phyloP scores from a whole-genome alignment of 2,888 invertebrate genomes.

The Choreutis nemorana region DNA sequence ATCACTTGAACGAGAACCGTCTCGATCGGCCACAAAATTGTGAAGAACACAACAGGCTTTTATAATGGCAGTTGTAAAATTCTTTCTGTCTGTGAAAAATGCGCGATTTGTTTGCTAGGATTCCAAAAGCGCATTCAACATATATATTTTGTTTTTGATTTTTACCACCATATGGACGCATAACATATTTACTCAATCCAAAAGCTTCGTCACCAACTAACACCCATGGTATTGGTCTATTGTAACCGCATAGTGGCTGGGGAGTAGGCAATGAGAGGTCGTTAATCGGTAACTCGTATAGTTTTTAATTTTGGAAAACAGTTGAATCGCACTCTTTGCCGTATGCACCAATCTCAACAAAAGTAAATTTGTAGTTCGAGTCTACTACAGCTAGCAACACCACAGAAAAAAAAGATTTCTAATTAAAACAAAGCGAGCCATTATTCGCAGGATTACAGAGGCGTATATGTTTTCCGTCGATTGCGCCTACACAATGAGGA shows the following conservation, averaged over 20 bases:
- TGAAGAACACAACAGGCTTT: no score
- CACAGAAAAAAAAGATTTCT: constrained; percentile 14
- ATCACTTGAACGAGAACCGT: no score
- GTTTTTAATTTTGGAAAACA: constrained; percentile 15
- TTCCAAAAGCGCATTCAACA: constrained; percentile 14
- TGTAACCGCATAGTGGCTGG: constrained; percentile 2
- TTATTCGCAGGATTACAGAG: constrained; percentile 13
- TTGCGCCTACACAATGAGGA: constrained; percentile 15
- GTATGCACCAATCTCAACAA: constrained; percentile 16
- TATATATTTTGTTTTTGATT: constrained; percentile 9
- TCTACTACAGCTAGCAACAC: constrained; percentile 17
- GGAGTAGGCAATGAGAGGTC: constrained; percentile 6
- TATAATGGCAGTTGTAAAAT: no score
- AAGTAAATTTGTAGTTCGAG: constrained; percentile 14
- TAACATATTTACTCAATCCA: constrained; percentile 2
- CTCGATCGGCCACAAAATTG: no score
- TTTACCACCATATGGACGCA: constrained; percentile 14
- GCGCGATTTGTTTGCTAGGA: constrained; percentile 15
- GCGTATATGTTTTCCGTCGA: constrained; percentile 19
- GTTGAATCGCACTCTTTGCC: constrained; percentile 17
- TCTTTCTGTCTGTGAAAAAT: constrained; percentile 15
- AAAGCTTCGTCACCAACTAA: constrained; percentile 13
- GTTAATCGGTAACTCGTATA: constrained; percentile 13
- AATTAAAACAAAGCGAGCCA: constrained; percentile 17
- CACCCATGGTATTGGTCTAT: constrained; percentile 13